Conservation (phyloP, 1,140 invertebrate species). For the Eulimnadia texana region DNA sequence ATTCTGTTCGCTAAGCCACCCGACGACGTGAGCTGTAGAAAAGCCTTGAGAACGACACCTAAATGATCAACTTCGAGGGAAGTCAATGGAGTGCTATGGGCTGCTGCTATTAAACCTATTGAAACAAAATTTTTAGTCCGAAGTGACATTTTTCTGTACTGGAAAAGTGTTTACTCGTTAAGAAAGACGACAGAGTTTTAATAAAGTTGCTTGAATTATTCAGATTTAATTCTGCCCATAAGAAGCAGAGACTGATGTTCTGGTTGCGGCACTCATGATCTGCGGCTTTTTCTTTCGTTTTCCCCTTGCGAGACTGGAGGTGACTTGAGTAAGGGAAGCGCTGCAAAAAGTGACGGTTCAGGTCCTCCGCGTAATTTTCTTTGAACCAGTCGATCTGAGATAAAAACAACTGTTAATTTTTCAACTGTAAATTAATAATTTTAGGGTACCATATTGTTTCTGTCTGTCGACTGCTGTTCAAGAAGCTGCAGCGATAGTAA, state of each 20-base stretch:
- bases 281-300: neutral
- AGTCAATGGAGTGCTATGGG: neutral
- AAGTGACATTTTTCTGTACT: neutral
- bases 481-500: neutral
- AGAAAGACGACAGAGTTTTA: neutral
- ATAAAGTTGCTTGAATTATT: neutral
- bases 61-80: neutral
- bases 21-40: no score
- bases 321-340: slow-evolving; percentile 3
- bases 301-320: no score
- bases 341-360: neutral
- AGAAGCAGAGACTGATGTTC: slow-evolving; percentile 1
- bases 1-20: neutral
- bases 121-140: neutral
- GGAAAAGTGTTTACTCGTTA: neutral
- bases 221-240: neutral
- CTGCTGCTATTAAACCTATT: neutral
- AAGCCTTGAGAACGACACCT: neutral
- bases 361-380: neutral
- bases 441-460: neutral
- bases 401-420: no score
- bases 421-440: no score
- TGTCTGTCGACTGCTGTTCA: neutral
- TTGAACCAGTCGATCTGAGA: neutral
- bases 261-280: slow-evolving; percentile 1